Conservation (phyloP, 2,797 vertebrate species). For the Cuniculus paca region DNA sequence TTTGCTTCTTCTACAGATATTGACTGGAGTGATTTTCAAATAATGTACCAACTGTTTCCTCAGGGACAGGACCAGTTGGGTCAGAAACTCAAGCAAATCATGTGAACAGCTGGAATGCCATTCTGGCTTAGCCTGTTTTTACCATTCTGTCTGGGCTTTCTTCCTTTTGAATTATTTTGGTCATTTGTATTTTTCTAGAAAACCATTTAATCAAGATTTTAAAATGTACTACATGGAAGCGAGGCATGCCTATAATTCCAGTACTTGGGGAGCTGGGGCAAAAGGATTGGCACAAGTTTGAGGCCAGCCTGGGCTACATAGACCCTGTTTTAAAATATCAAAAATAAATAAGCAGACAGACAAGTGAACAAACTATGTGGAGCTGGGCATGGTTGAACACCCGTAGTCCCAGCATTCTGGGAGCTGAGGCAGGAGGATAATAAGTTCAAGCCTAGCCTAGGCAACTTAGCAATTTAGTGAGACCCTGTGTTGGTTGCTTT, state of each 20-base stretch:
- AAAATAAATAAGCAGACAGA: neutral
- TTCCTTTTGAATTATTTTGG: slow-evolving; percentile 51
- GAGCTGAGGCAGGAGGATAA: neutral
- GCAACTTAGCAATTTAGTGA: neutral
- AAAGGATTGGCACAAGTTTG: neutral
- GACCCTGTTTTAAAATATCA: neutral
- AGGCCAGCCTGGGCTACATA: neutral
- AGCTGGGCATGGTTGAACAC: neutral
- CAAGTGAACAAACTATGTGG: neutral
- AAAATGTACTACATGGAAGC: neutral
- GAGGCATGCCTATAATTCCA: neutral
- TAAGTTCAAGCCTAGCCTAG: neutral
- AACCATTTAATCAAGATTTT: slow-evolving; percentile 48
- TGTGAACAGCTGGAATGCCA: neutral
- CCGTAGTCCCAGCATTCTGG: neutral
- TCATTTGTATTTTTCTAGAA: slow-evolving; percentile 41
- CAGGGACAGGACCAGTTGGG: neutral
- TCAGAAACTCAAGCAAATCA: neutral
- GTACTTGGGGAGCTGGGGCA: neutral
- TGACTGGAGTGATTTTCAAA: slow-evolving; percentile 21
- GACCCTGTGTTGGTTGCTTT: neutral
- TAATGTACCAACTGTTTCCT: neutral
- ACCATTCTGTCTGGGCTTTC: neutral
- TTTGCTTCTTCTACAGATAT: neutral
- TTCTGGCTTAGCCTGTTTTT: neutral